These are phyloP conservation scores for Peromyscus aztecus DNA, from an alignment of 2,797 vertebrate species.

Conservation along the genomic window DNA sequence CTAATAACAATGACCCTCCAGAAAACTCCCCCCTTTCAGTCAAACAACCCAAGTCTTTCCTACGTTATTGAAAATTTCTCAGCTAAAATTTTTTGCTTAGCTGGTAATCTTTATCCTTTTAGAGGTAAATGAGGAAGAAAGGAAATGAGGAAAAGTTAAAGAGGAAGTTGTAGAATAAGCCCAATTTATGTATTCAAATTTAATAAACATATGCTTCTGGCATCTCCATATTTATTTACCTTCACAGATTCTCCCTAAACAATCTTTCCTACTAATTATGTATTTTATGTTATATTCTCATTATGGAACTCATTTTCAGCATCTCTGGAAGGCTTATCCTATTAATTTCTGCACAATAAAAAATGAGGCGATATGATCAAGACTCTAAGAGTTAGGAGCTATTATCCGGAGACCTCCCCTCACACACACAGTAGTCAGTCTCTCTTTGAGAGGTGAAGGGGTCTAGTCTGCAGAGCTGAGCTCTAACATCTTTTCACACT, in stretches of 20 bases:
- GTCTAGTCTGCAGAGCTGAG: background rate
- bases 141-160: background rate
- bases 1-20: background rate
- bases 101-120: background rate
- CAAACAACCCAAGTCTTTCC: background rate
- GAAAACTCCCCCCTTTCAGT: conserved; percentile 28
- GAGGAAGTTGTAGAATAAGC: background rate
- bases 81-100: background rate
- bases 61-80: background rate
- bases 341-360: background rate
- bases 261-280: background rate
- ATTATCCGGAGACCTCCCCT: background rate
- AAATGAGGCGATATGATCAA: background rate
- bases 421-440: accelerated
- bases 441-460: background rate
- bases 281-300: background rate
- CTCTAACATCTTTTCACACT: background rate
- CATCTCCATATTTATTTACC: background rate
- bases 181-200: background rate
- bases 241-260: conserved; percentile 24
- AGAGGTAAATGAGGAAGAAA: background rate
- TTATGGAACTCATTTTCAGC: background rate
- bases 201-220: background rate
- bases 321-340: background rate
- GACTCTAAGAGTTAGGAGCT: background rate